Evolutionary conservation across 1,140 invertebrate genomes (phyloP), one percentile per base, ranked within the genome.

Genomic region (Neodiprion virginianus): DNA sequence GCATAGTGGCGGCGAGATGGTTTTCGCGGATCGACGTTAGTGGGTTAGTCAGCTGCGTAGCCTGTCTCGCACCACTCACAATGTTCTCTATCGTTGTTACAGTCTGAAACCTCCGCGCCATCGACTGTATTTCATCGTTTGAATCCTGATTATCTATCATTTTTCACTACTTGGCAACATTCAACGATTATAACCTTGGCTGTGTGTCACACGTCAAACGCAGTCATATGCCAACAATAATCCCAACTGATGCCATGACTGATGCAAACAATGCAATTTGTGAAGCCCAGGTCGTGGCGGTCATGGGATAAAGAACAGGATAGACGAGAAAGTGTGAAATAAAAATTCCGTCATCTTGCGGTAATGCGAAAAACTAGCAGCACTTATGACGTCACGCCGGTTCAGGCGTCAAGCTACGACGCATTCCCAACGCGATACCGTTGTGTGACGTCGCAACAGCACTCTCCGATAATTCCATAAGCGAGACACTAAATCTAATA

Each of bases 71-170:
- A 61, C 3, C 48, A 71, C 66, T 78, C 48, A 66, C 21, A 21
- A 72, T 76, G 14, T 71, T 21, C 21, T 79, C 74, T 11, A 70
- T 69, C 3, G 77, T 79, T 49, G 77, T 71, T 3, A 74, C 67
- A 1, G 72, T 66, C 48, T 74, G 72, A 11, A 81, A 68, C 21
- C 74, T 75, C n/a, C 71, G 69, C 2, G 77, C 73, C 28, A 82
- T 77, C 8, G 72, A 8, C n/a, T 74, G 69, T 0, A 79, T 72
- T 10, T 82, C 81, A 7, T 83, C 78, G 9, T 61, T 73, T 7
- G 72, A 65, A 10, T 82, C 77, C 68, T 75, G 74, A 11, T 75
- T 79, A 9, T 78, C 76, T 47, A 73, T 75, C 77, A 80, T 81
- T 72, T 48, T 14, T 49, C 49, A 21, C 17, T 21, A 21, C 17